A percentile compares a stretch with the other conserved stretches of the same genome.
phyloP scores from a whole-genome alignment of 2,797 vertebrate genomes.

The Hydrocynus forskahlii region DNA sequence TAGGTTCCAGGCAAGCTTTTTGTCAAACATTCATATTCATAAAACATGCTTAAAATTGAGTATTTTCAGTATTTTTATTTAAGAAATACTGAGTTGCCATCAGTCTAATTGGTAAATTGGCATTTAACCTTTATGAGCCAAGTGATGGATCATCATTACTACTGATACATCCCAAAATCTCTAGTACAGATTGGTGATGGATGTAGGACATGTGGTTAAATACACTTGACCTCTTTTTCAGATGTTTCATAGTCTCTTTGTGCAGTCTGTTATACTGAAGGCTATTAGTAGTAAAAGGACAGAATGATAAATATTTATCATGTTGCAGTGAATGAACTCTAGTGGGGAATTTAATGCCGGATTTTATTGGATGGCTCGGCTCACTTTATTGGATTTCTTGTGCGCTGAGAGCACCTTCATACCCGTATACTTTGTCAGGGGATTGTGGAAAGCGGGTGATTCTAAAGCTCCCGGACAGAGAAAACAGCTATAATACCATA shows the following conservation, averaged over 20 bases:
- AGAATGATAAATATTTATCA: neutral
- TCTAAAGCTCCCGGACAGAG: neutral
- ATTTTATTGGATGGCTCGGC: neutral
- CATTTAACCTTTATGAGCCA: too few relatives aligned
- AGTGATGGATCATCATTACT: too few relatives aligned
- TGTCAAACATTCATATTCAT: too few relatives aligned
- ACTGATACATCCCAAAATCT: too few relatives aligned
- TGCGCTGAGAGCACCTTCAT: neutral
- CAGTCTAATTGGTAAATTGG: too few relatives aligned
- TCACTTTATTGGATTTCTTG: neutral
- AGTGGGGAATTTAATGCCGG: neutral
- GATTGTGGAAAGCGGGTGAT: neutral
- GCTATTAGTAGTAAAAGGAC: neutral
- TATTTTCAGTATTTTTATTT: too few relatives aligned
- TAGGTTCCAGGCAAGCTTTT: too few relatives aligned
- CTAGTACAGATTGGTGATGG: neutral
- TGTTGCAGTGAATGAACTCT: neutral
- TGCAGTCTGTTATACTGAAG: neutral
- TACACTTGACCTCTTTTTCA: neutral
- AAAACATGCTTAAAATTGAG: too few relatives aligned
- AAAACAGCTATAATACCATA: neutral
- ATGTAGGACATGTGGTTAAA: neutral
- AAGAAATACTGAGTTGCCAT: too few relatives aligned
- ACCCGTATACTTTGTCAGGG: neutral
- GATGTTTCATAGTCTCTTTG: neutral